Percentiles rank a stretch among this genome's conserved stretches.
These are phyloP conservation scores for Spodoptera littoralis DNA, from an alignment of 2,888 invertebrate species.

Conservation along the genomic window DNA sequence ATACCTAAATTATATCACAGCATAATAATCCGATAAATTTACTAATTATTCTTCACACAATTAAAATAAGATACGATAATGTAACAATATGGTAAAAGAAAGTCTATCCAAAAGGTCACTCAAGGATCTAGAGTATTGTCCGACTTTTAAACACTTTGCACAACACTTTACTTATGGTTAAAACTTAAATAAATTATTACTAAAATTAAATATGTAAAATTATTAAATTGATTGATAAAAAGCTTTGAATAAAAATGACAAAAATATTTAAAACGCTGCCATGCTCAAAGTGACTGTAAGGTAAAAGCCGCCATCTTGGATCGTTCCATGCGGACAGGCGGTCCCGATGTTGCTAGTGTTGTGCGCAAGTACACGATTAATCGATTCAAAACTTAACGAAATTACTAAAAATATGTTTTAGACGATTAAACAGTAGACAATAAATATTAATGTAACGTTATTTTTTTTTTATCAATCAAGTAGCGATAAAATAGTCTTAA, in stretches of 20 bases:
- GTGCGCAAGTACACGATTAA: conserved; percentile 81
- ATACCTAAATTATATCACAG: conserved; percentile 81
- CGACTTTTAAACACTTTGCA: conserved; percentile 77
- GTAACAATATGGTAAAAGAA: conserved; percentile 86
- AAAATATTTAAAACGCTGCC: conserved; percentile 78
- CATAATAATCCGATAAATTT: conserved; percentile 66
- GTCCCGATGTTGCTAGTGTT: conserved; percentile 75
- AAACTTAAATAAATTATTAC: conserved; percentile 74
- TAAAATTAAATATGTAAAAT: conserved; percentile 69
- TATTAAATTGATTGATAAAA: conserved; percentile 70
- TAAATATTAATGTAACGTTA: neutral
- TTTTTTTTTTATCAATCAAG: no score
- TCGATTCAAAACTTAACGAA: conserved; percentile 61
- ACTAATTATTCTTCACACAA: conserved; percentile 66
- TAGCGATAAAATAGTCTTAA: no score
- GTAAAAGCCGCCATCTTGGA: conserved; percentile 86
- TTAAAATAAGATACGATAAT: conserved; percentile 65
- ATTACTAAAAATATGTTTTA: conserved; percentile 10
- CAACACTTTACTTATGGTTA: conserved; percentile 76
- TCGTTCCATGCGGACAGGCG: conserved; percentile 80
- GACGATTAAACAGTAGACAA: neutral
- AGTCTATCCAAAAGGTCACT: conserved; percentile 86
- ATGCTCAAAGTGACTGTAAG: conserved; percentile 82
- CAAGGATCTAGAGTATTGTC: conserved; percentile 83
- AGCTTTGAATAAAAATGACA: conserved; percentile 68